Percentiles rank a stretch among this genome's conserved stretches.
These are phyloP conservation scores for Lycorma delicatula DNA, from an alignment of 1,140 invertebrate species.

Conservation along the genomic window DNA sequence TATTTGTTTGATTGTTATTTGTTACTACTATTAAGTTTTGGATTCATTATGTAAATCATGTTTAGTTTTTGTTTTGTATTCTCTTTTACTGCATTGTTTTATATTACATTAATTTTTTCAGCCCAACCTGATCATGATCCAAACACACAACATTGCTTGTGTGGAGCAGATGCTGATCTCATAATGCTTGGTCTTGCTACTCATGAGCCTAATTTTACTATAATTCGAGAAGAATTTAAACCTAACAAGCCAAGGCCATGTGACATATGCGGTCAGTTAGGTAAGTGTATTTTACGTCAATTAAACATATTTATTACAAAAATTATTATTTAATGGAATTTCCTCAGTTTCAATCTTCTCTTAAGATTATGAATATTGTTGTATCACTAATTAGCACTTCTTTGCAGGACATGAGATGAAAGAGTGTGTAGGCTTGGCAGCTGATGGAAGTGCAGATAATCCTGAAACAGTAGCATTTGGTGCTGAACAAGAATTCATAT, in stretches of 20 bases:
- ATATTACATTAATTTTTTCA: conserved; percentile 34
- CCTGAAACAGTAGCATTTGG: conserved; percentile 41
- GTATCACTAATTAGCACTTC: too few species aligned
- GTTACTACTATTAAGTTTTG: too few species aligned
- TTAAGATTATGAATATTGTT: too few species aligned
- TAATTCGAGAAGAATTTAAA: conserved; percentile 96
- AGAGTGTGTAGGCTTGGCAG: conserved; percentile 67
- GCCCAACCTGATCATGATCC: conserved; percentile 94
- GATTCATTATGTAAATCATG: too few species aligned
- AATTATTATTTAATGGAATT: too few species aligned
- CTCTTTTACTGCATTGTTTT: too few species aligned
- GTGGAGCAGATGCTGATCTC: conserved; percentile 97
- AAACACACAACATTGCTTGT: conserved; percentile 95
- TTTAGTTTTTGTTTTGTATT: too few species aligned
- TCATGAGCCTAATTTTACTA: conserved; percentile 98
- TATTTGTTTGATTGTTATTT: too few species aligned
- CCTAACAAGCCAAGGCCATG: conserved; percentile 94
- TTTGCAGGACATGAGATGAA: conserved; percentile 84
- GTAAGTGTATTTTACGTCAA: conserved; percentile 37
- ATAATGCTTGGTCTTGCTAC: conserved; percentile 98
- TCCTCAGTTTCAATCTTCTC: too few species aligned
- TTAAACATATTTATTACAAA: too few species aligned
- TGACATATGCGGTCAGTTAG: conserved; percentile 91
- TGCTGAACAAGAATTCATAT: conserved; percentile 74
- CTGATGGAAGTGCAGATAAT: conserved; percentile 31